A percentile compares a stretch with the other conserved stretches of the same genome.
Evolutionary conservation across 1,140 invertebrate species (phyloP).

Genomic region (Streblospio benedicti): DNA sequence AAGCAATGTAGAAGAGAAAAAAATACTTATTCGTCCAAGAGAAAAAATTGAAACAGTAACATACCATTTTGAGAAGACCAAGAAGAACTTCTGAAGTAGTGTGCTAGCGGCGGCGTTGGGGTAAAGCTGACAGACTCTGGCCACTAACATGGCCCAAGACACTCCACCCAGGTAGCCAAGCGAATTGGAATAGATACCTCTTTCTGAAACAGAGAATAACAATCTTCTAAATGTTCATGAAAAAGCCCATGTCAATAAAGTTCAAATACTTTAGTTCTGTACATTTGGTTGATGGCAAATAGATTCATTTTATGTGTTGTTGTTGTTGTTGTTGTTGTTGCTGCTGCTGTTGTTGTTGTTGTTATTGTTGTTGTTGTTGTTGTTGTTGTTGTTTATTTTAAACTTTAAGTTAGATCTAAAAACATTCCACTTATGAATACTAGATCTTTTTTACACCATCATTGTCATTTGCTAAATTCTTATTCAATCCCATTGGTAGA

Average conservation of each 20-base stretch:
- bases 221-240: not conserved
- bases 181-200: constrained; percentile 96
- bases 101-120: constrained; percentile 92
- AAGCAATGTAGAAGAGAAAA: not conserved
- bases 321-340: too few relatives aligned
- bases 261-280: too few relatives aligned
- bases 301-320: too few relatives aligned
- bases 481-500: too few relatives aligned
- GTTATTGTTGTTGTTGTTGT: too few relatives aligned
- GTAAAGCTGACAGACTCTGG: constrained; percentile 94
- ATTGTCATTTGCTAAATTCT: not conserved
- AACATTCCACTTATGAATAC: not conserved
- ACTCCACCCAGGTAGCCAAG: constrained; percentile 97
- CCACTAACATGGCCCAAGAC: constrained; percentile 98
- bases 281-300: not conserved
- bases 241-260: too few relatives aligned
- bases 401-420: not conserved
- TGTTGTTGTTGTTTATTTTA: too few relatives aligned
- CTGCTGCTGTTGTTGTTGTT: too few relatives aligned
- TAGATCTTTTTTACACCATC: not conserved
- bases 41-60: too few relatives aligned
- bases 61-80: constrained; percentile 64
- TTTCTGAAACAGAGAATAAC: constrained; percentile 39
- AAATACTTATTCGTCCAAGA: too few relatives aligned
- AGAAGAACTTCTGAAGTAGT: constrained; percentile 94